A percentile compares a stretch with the other conserved stretches of the same genome.
Conservation (phyloP, 2,113 vertebrate species). For the Chiloscyllium plagiosum region DNA sequence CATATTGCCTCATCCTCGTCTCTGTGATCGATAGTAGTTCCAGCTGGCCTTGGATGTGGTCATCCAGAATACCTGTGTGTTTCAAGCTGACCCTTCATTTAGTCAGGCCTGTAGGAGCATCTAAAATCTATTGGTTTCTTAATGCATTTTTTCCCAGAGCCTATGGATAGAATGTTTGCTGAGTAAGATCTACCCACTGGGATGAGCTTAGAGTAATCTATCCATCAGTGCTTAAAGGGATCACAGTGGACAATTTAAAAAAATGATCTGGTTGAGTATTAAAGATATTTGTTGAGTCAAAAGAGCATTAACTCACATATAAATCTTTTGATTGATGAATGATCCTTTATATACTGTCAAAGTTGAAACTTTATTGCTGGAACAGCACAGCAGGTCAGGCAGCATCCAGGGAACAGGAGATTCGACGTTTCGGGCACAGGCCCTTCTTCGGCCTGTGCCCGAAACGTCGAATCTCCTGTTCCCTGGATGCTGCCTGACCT, state of each 20-base stretch:
- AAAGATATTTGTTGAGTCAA: neutral
- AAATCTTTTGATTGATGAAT: neutral
- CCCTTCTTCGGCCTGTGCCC: too few species aligned
- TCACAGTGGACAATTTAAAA: neutral
- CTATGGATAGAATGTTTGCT: neutral
- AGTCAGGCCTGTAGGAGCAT: neutral
- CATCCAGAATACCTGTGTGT: neutral
- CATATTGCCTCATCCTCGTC: neutral
- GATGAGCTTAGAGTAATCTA: neutral
- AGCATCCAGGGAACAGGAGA: too few species aligned
- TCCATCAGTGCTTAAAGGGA: neutral
- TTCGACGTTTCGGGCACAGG: too few species aligned
- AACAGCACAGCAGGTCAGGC: too few species aligned
- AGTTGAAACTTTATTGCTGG: too few species aligned
- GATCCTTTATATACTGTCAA: neutral
- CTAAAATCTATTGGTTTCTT: neutral
- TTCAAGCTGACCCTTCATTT: neutral
- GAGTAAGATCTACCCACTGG: neutral
- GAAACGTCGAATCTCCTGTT: too few species aligned
- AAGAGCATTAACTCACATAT: neutral
- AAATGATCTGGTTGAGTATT: neutral
- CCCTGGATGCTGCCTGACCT: too few species aligned
- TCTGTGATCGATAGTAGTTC: neutral
- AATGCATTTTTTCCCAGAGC: neutral
- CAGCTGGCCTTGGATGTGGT: neutral